phyloP scores from a whole-genome alignment of 2,797 vertebrate genomes.

The Numenius phaeopus region DNA sequence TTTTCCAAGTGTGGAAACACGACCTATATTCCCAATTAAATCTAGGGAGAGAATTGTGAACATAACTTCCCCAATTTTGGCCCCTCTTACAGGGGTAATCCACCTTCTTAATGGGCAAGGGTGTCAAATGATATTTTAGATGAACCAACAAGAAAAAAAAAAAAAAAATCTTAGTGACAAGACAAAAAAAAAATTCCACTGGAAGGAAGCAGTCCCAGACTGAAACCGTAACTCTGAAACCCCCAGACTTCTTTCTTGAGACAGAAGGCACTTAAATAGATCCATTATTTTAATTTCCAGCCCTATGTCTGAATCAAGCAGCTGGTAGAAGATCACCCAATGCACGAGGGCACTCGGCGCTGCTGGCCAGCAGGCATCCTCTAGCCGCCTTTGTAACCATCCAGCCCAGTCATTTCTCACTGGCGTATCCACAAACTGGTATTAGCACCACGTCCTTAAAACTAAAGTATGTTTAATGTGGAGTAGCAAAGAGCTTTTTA shows the following conservation, averaged over 20 bases:
- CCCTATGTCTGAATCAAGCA: conserved; percentile 80
- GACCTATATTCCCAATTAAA: conserved; percentile 99
- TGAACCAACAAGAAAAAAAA: conserved; percentile 81
- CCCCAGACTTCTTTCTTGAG: conserved; percentile 85
- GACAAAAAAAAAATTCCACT: conserved; percentile 79
- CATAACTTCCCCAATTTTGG: conserved; percentile 92
- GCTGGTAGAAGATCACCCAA: conserved; percentile 76
- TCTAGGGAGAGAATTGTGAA: conserved; percentile 99
- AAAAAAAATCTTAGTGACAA: conserved; percentile 83
- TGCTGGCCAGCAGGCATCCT: conserved; percentile 73
- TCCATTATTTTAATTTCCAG: conserved; percentile 79
- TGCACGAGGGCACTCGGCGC: conserved; percentile 43
- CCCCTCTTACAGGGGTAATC: conserved; percentile 88
- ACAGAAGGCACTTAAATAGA: conserved; percentile 80
- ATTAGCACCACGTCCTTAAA: conserved; percentile 73
- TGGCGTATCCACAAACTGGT: conserved; percentile 82
- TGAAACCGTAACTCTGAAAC: conserved; percentile 79
- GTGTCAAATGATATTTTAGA: conserved; percentile 86
- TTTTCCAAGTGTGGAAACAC: conserved; percentile 99
- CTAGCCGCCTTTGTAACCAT: conserved; percentile 80
- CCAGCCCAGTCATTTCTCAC: conserved; percentile 78
- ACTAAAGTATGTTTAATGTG: conserved; percentile 75
- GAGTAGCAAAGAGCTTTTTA: conserved; percentile 68
- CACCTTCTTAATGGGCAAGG: conserved; percentile 88
- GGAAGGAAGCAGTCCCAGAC: conserved; percentile 82